Evolutionary conservation across 2,888 invertebrate genomes (phyloP).

Genomic region (Imbricaverruca yamaguchii): DNA sequence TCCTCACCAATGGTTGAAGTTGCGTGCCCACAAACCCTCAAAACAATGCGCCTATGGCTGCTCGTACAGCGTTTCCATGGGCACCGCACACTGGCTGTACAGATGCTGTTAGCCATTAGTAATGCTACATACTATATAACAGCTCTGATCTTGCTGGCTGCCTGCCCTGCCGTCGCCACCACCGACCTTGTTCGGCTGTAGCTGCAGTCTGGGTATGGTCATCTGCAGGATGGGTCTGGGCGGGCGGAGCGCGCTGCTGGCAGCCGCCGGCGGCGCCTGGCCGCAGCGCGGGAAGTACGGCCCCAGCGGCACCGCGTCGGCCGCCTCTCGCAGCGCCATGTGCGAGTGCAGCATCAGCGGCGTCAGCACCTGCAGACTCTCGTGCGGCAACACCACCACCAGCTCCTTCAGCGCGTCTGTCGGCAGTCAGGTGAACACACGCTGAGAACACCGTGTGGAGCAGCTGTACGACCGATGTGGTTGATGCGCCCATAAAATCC

Average conservation of each 20-base stretch:
- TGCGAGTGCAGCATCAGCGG: constrained; percentile 71
- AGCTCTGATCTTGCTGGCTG: no score
- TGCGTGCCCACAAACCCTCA: no score
- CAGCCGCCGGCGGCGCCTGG: constrained; percentile 47
- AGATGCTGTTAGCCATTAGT: no score
- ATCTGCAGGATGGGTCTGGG: constrained; percentile 75
- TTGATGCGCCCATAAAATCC: no score
- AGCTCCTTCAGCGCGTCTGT: constrained; percentile 67
- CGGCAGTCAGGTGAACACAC: constrained; percentile 32
- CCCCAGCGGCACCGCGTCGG: constrained; percentile 59
- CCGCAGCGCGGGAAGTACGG: constrained; percentile 69
- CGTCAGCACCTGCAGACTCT: constrained; percentile 71
- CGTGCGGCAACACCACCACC: constrained; percentile 66
- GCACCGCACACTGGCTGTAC: no score
- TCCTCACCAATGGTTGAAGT: no score
- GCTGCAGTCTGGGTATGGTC: constrained; percentile 67
- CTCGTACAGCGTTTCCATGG: no score
- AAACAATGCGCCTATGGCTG: no score
- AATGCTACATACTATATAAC: no score
- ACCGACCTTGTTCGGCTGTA: constrained; percentile 12
- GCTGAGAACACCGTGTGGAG: not conserved
- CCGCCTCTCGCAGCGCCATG: constrained; percentile 59
- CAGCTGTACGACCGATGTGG: no score
- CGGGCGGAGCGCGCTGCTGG: constrained; percentile 60
- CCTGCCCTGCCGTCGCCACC: no score